phyloP scores from a whole-genome alignment of 2,888 invertebrate genomes.

The Micoletzkya japonica region DNA sequence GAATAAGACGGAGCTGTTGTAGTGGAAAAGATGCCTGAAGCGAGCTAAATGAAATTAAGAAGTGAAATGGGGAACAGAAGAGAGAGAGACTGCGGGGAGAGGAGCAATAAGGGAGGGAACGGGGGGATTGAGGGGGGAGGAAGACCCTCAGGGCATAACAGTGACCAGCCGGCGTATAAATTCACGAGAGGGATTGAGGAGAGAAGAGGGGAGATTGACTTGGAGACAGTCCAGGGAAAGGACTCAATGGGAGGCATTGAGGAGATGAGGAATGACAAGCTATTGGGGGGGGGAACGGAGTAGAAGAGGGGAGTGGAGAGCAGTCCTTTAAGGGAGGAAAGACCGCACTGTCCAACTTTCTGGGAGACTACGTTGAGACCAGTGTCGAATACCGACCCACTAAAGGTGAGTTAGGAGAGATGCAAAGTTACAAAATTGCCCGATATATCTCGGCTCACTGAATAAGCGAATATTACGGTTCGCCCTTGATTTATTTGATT shows the following conservation, averaged over 20 bases:
- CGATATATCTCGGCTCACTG: too few species aligned
- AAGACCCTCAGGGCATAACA: too few species aligned
- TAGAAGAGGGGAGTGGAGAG: background rate
- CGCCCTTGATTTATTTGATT: too few species aligned
- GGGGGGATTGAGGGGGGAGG: background rate
- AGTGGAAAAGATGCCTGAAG: slow-evolving; percentile 12
- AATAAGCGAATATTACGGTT: too few species aligned
- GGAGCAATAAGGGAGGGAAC: background rate
- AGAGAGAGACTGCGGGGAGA: background rate
- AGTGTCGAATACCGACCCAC: slow-evolving; percentile 12
- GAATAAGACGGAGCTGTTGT: background rate
- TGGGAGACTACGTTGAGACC: slow-evolving; percentile 13
- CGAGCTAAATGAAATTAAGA: background rate
- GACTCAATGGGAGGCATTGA: background rate
- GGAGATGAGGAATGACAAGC: background rate
- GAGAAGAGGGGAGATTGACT: too few species aligned
- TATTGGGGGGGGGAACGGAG: background rate
- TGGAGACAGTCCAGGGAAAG: too few species aligned
- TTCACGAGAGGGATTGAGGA: too few species aligned
- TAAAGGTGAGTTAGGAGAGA: slow-evolving; percentile 1
- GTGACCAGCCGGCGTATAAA: too few species aligned
- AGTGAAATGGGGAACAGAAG: background rate
- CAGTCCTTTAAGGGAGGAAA: slow-evolving; percentile 5
- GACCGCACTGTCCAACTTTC: slow-evolving; percentile 18
- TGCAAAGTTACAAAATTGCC: too few species aligned